phyloP scores from a whole-genome alignment of 2,113 vertebrate species.

The Erythrolamprus reginae region DNA sequence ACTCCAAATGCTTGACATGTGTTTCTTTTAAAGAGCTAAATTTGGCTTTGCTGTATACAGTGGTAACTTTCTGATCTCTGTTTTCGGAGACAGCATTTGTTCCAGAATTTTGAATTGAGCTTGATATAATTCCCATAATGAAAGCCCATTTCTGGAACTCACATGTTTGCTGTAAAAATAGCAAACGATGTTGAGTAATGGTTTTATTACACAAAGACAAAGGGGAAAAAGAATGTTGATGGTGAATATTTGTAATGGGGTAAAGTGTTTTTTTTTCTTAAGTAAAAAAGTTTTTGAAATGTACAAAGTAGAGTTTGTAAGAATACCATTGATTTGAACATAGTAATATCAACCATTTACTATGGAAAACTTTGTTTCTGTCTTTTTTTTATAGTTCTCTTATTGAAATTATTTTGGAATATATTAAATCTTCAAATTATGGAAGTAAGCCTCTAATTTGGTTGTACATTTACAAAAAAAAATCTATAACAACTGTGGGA shows the following conservation, averaged over 20 bases:
- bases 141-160: background rate
- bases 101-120: background rate
- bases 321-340: slow-evolving; percentile 19
- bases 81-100: background rate
- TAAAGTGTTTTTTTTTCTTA: background rate
- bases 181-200: background rate
- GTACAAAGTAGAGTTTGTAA: background rate
- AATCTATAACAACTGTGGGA: background rate
- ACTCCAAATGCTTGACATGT: slow-evolving; percentile 2
- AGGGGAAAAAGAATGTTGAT: background rate
- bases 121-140: slow-evolving; percentile 5
- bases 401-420: slow-evolving; percentile 15
- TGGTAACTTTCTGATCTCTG: background rate
- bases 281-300: slow-evolving; percentile 20
- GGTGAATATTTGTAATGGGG: background rate
- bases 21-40: background rate
- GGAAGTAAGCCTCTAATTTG: background rate
- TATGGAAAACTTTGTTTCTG: background rate
- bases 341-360: background rate
- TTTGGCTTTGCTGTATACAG: background rate
- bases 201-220: slow-evolving; percentile 1
- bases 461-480: background rate
- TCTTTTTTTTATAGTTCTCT: slow-evolving; percentile 5
- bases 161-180: background rate
- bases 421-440: slow-evolving; percentile 1